Percentiles rank a stretch among this genome's conserved stretches.
Evolutionary conservation across 1,140 invertebrate genomes (phyloP).

Genomic region (Aphelenchoides avenae): DNA sequence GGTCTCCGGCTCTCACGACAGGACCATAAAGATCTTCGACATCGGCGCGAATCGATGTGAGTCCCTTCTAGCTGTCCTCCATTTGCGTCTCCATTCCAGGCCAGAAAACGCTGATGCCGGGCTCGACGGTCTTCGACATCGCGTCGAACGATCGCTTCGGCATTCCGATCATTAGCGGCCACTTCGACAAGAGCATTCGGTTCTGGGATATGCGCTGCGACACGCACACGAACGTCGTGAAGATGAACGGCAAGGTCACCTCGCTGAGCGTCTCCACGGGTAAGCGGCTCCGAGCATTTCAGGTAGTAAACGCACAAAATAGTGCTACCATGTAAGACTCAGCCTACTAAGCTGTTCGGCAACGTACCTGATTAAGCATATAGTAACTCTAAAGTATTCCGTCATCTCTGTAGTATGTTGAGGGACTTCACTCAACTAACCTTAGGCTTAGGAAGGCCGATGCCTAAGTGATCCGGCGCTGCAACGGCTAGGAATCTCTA

Average conservation of each 20-base stretch:
- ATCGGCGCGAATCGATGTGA: constrained; percentile 29
- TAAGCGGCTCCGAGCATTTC: constrained; percentile 62
- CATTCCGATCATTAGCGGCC: constrained; percentile 65
- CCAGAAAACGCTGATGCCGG: constrained; percentile 37
- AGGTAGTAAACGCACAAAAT: no score
- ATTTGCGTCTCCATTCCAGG: constrained; percentile 8
- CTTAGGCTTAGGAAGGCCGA: no score
- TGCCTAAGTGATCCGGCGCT: no score
- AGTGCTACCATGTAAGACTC: no score
- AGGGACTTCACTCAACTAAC: no score
- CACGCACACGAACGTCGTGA: constrained; percentile 71
- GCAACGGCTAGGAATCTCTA: no score
- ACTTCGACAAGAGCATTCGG: constrained; percentile 91
- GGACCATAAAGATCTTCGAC: constrained; percentile 41
- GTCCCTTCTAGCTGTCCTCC: constrained; percentile 2
- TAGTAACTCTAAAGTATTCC: no score
- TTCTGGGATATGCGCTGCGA: constrained; percentile 84
- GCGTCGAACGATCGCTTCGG: constrained; percentile 66
- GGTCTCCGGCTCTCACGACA: constrained; percentile 37
- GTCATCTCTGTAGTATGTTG: no score
- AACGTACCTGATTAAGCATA: no score
- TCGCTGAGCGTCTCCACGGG: constrained; percentile 86
- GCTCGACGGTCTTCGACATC: constrained; percentile 30
- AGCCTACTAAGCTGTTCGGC: no score
- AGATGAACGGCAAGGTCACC: constrained; percentile 85